phyloP scores from a whole-genome alignment of 2,888 invertebrate species.

The Dilophus febrilis region DNA sequence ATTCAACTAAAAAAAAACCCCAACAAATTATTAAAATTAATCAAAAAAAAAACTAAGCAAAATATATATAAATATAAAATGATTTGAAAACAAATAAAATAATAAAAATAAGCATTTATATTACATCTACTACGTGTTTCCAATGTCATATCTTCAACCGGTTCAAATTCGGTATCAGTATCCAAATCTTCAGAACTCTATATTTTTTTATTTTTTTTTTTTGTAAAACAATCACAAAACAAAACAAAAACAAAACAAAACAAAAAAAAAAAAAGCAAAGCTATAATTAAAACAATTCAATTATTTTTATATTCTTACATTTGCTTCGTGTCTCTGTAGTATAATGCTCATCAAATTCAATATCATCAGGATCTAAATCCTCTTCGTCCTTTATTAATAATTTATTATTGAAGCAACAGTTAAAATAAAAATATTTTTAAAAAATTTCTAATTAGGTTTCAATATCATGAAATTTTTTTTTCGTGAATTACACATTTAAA shows the following conservation, averaged over 20 bases:
- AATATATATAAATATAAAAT: neutral
- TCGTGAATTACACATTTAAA: no score
- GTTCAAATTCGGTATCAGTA: constrained; percentile 51
- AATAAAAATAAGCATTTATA: constrained; percentile 23
- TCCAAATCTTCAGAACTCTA: constrained; percentile 50
- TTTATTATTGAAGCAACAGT: neutral
- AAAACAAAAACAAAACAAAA: constrained; percentile 13
- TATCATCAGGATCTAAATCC: constrained; percentile 75
- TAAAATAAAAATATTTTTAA: constrained; percentile 5
- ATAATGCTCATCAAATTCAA: constrained; percentile 74
- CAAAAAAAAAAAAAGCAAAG: constrained; percentile 10
- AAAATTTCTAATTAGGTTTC: no score
- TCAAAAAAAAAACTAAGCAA: neutral
- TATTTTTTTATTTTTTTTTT: constrained; percentile 14
- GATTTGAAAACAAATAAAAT: constrained; percentile 7
- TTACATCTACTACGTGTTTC: constrained; percentile 49
- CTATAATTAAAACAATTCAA: constrained; percentile 6
- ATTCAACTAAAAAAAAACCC: no score
- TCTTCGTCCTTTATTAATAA: constrained; percentile 50
- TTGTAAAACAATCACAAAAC: constrained; percentile 13
- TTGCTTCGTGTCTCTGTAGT: constrained; percentile 79
- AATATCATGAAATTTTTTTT: no score
- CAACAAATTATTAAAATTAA: neutral
- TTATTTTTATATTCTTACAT: constrained; percentile 46
- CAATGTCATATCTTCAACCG: constrained; percentile 48